Conservation (phyloP, 2,113 vertebrate species). For the Crotalus horridus region DNA sequence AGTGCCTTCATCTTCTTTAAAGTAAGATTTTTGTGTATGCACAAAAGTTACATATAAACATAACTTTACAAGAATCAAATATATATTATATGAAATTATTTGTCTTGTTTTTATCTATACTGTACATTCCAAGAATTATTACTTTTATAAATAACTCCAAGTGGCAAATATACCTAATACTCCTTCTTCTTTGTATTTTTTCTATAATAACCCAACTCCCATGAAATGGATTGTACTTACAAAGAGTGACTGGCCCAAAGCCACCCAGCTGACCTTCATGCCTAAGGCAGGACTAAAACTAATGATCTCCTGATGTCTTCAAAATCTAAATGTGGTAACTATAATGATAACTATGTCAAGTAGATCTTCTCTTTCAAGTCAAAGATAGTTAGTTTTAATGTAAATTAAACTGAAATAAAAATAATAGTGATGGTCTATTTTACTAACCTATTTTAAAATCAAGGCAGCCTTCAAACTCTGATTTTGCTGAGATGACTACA, state of each 20-base stretch:
- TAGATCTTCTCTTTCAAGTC: conserved; percentile 8
- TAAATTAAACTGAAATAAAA: neutral
- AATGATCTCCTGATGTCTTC: neutral
- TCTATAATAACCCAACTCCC: neutral
- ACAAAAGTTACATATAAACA: too few relatives aligned
- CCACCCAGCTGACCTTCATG: neutral
- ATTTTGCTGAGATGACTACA: conserved; percentile 78
- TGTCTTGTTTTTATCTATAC: neutral
- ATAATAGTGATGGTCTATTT: neutral
- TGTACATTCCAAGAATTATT: neutral
- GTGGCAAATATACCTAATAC: neutral
- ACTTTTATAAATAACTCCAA: too few relatives aligned
- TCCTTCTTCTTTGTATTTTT: neutral
- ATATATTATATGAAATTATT: neutral
- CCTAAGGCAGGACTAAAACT: neutral
- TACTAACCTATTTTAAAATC: conserved; percentile 86
- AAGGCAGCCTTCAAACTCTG: conserved; percentile 76
- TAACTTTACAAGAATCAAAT: neutral
- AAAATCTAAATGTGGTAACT: neutral
- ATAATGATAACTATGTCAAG: neutral
- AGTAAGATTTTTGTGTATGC: neutral
- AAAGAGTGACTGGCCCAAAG: neutral
- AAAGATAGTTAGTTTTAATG: neutral
- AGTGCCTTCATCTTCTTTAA: neutral
- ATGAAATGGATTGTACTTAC: neutral